Evolutionary conservation across 2,888 invertebrate genomes (phyloP), one percentile per base, ranked within the genome.

Genomic region (Eupeodes latifasciatus): DNA sequence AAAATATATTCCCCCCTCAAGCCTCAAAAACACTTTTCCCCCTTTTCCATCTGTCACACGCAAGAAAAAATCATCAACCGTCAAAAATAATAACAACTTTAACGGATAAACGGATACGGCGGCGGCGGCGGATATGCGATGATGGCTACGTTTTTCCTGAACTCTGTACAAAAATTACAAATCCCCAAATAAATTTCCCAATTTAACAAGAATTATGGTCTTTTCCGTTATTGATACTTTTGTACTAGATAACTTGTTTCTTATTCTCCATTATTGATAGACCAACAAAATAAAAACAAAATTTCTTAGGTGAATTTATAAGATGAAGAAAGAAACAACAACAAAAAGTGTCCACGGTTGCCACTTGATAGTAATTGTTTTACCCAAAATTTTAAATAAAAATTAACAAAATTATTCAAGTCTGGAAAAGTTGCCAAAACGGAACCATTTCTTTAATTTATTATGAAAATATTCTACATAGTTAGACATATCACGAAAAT

Each of bases 301-400:
- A 51, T 44, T 36, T 74, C 77, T 81, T 80, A 87, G 87, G 84
- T 87, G 80, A 80, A 87, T 64, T 82, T 47, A 11, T 16, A 77
- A 76, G 76, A 87, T 66, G 80, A 67, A 66, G 72, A 77, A 49
- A 19, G 69, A 75, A 47, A 75, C 64, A 61, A 74, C 14, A 27
- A 27, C 27, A 3, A 27, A 27, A 27, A 27, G 27, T 1, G 19
- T 1, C 1, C 19, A 27, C 2, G 27, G 3, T 27, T 27, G 27
- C 27, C 27, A 27, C 27, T 27, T 27, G 27, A 27, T 27, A 27
- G 2, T 0, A 1, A 27, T 27, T 27, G 27, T 27, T 27, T 27
- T 27, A 27, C 27, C 27, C 27, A 2, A 27, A 27, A 27, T 27
- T 27, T 27, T 2, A 27, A 27, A 27, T 27, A 27, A 27, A 27